Evolutionary conservation across 1,140 invertebrate genomes (phyloP).

Genomic region (Drosophila mojavensis): DNA sequence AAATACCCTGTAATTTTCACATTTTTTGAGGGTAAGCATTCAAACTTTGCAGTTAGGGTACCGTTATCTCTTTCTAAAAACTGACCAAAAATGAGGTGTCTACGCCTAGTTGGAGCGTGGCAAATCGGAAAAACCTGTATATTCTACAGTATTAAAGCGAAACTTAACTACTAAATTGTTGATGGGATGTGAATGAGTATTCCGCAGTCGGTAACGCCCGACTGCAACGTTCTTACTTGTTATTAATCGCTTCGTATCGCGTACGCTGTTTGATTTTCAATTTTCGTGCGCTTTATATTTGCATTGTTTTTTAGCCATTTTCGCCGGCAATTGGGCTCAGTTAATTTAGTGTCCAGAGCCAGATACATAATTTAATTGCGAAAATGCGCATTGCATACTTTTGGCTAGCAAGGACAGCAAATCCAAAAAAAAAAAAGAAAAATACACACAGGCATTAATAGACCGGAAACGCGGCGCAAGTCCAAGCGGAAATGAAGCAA

Average conservation of each 20-base stretch:
- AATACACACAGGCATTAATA: constrained; percentile 67
- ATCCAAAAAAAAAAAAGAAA: constrained; percentile 42
- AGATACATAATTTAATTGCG: constrained; percentile 64
- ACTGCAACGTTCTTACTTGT: too few species aligned
- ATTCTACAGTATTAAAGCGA: too few species aligned
- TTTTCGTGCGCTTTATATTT: constrained; percentile 4
- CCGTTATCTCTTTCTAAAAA: too few species aligned
- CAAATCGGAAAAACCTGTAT: too few species aligned
- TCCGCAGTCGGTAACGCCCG: too few species aligned
- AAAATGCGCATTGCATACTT: constrained; percentile 30
- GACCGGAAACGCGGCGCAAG: constrained; percentile 66
- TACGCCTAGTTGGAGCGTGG: too few species aligned
- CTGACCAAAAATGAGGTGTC: too few species aligned
- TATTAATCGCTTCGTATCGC: not conserved
- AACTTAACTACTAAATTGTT: too few species aligned
- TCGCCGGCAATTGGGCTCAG: constrained; percentile 4
- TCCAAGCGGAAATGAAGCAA: constrained; percentile 66
- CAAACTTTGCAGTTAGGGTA: too few species aligned
- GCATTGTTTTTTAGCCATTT: not conserved
- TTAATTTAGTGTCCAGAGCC: constrained; percentile 26
- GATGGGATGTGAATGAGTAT: too few species aligned
- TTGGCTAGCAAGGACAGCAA: constrained; percentile 11
- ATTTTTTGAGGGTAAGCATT: too few species aligned
- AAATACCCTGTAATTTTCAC: too few species aligned
- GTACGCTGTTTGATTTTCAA: not conserved